Conservation (phyloP, 2,888 invertebrate species). For the Ecliptopera silaceata region DNA sequence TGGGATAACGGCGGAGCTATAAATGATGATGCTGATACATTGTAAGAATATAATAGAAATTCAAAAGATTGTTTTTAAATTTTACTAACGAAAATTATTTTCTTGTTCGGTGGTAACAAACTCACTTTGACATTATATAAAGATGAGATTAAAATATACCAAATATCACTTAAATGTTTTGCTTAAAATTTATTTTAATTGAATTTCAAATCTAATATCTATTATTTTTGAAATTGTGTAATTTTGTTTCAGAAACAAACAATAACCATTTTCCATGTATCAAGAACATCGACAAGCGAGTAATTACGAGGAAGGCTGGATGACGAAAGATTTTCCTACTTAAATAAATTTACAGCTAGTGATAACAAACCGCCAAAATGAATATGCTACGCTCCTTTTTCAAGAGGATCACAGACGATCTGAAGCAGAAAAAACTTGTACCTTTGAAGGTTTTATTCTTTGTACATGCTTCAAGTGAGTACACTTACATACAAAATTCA, state of each 20-base stretch:
- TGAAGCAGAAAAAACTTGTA: slow-evolving; percentile 87
- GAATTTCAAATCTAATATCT: no score
- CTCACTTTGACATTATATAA: no score
- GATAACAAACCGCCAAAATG: slow-evolving; percentile 65
- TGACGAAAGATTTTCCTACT: slow-evolving; percentile 63
- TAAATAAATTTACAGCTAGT: slow-evolving; percentile 37
- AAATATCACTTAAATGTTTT: no score
- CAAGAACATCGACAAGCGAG: slow-evolving; percentile 51
- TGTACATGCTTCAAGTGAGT: slow-evolving; percentile 91
- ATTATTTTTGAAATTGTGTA: neutral
- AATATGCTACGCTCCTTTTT: slow-evolving; percentile 85
- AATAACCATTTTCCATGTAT: slow-evolving; percentile 66
- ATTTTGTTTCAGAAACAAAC: slow-evolving; percentile 55
- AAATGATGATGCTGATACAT: no score
- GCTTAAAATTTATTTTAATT: no score
- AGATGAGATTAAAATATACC: no score
- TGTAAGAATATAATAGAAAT: no score
- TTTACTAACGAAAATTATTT: no score
- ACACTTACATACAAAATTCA: neutral
- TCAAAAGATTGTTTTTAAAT: no score
- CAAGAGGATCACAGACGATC: slow-evolving; percentile 86
- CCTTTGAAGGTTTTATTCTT: slow-evolving; percentile 90
- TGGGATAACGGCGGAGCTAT: no score
- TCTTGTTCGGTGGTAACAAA: no score
- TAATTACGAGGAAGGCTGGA: slow-evolving; percentile 59